Conservation (phyloP, 2,888 invertebrate species). For the Anthoptus insignis region DNA sequence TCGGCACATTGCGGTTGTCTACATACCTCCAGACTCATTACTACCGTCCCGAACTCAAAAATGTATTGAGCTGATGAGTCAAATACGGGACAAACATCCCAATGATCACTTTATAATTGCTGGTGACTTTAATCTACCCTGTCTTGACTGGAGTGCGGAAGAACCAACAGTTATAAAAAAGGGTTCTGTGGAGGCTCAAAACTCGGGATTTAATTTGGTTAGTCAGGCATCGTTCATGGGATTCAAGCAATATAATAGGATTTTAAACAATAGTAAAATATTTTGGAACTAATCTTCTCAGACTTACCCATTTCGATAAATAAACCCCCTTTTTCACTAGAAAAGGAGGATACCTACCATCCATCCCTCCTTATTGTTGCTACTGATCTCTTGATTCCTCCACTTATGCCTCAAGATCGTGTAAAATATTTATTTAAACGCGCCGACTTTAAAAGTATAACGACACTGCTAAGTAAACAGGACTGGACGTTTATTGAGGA, state of each 20-base stretch:
- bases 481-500: slow-evolving; percentile 9
- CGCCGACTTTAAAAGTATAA: slow-evolving; percentile 4
- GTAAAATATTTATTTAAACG: not conserved
- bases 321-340: not conserved
- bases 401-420: not conserved
- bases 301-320: not conserved
- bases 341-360: slow-evolving; percentile 27
- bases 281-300: slow-evolving; percentile 9
- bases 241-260: slow-evolving; percentile 1
- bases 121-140: slow-evolving; percentile 42
- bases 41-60: not conserved
- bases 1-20: not conserved
- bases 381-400: not conserved
- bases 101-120: slow-evolving; percentile 36
- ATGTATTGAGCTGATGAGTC: not conserved
- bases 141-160: slow-evolving; percentile 30
- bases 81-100: slow-evolving; percentile 12
- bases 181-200: slow-evolving; percentile 25
- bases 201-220: slow-evolving; percentile 4
- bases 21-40: not conserved
- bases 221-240: not conserved
- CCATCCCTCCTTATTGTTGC: slow-evolving; percentile 31
- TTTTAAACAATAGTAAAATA: not conserved
- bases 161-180: slow-evolving; percentile 21
- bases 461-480: not conserved